Evolutionary conservation across 2,797 vertebrate genomes (phyloP).

Genomic region (Semaprochilodus insignis): DNA sequence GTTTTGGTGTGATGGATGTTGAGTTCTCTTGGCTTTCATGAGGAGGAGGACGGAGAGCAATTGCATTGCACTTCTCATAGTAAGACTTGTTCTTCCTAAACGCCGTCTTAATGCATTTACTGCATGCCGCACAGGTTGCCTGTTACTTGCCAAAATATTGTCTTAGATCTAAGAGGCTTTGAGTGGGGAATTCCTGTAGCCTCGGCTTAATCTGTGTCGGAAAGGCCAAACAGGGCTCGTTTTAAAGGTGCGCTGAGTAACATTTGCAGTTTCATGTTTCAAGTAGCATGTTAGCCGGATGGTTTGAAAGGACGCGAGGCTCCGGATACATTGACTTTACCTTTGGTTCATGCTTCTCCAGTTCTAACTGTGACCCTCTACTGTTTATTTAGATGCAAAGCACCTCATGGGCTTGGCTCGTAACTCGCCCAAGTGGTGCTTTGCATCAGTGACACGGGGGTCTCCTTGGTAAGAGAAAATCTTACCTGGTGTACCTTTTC

Average conservation of each 20-base stretch:
- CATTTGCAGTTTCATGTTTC: not conserved
- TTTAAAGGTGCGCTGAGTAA: not conserved
- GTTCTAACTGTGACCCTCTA: no score
- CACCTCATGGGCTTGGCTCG: no score
- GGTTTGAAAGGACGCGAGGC: not conserved
- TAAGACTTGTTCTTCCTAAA: not conserved
- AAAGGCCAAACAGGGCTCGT: not conserved
- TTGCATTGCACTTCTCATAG: not conserved
- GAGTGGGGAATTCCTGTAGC: not conserved
- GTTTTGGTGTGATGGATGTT: not conserved
- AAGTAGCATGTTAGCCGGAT: not conserved
- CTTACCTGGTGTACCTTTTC: constrained; percentile 12
- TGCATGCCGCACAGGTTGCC: not conserved
- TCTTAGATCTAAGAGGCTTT: not conserved
- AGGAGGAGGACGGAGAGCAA: not conserved
- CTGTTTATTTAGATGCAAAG: no score
- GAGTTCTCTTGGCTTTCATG: not conserved
- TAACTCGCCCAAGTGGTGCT: no score
- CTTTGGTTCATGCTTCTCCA: no score
- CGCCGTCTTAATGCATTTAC: not conserved
- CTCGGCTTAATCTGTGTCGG: not conserved
- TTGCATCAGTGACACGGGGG: no score
- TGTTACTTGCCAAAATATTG: not conserved
- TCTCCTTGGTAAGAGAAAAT: not conserved
- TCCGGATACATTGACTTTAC: not conserved